Percentiles rank a stretch among this genome's conserved stretches.
These are phyloP conservation scores for Scaeva pyrastri DNA, from an alignment of 2,888 invertebrate species.

Conservation along the genomic window DNA sequence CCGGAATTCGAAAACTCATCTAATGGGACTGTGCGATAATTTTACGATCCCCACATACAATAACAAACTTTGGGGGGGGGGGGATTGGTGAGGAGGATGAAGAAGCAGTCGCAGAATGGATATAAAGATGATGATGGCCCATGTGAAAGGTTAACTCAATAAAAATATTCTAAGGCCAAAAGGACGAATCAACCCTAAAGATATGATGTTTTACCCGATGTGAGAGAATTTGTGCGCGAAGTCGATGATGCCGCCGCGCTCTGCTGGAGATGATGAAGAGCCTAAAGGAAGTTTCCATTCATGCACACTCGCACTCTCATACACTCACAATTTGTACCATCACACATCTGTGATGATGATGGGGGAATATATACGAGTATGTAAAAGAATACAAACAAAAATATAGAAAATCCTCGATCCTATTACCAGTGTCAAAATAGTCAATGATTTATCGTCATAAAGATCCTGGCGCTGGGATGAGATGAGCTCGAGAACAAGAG, in stretches of 20 bases:
- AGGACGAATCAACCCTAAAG: conserved; percentile 65
- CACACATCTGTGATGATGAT: conserved; percentile 41
- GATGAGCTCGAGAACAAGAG: background rate
- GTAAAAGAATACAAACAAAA: conserved; percentile 49
- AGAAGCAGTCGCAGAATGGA: no score
- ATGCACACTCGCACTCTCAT: conserved; percentile 19
- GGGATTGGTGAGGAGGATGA: no score
- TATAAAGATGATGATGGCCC: conserved; percentile 43
- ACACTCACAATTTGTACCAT: background rate
- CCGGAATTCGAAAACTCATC: conserved; percentile 71
- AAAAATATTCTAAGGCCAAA: conserved; percentile 69
- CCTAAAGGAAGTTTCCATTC: conserved; percentile 45
- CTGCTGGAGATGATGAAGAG: conserved; percentile 69
- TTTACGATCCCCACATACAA: conserved; percentile 62
- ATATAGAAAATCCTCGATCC: conserved; percentile 68
- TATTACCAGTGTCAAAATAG: conserved; percentile 74
- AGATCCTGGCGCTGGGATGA: conserved; percentile 1
- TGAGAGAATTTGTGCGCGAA: conserved; percentile 23
- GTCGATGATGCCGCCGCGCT: conserved; percentile 35
- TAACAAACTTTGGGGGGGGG: background rate
- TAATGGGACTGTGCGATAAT: conserved; percentile 71
- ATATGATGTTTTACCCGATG: conserved; percentile 38
- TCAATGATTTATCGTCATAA: conserved; percentile 72
- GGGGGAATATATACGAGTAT: conserved; percentile 61
- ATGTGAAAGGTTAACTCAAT: conserved; percentile 72